Conservation (phyloP, 1,140 invertebrate genomes). For the Acromyrmex echinatior region DNA sequence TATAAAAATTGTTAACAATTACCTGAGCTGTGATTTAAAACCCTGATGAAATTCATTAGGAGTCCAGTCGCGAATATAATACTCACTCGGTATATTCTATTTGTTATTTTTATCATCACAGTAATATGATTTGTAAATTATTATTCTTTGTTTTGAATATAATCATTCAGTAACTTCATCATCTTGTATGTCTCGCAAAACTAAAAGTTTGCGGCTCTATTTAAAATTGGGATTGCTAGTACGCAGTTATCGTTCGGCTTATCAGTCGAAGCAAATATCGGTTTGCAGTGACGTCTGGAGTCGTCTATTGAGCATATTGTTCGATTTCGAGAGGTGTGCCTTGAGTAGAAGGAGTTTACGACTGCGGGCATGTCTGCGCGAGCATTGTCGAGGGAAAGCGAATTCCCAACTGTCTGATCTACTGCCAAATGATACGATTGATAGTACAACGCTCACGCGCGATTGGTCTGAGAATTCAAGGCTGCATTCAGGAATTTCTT, state of each 20-base stretch:
- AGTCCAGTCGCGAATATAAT: neutral
- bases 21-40: neutral
- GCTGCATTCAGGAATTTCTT: too few relatives aligned
- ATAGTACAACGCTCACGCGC: neutral
- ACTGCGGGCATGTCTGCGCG: neutral
- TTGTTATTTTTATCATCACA: neutral
- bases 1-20: neutral
- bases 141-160: neutral
- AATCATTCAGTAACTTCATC: neutral
- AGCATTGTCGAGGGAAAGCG: neutral
- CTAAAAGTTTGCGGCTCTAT: neutral
- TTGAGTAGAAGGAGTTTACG: slow-evolving; percentile 21
- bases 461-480: neutral
- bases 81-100: neutral
- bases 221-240: slow-evolving; percentile 15
- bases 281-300: slow-evolving; percentile 42
- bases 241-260: slow-evolving; percentile 67
- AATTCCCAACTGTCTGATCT: neutral
- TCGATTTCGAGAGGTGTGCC: slow-evolving; percentile 55
- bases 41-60: neutral
- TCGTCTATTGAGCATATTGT: slow-evolving; percentile 47
- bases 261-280: slow-evolving; percentile 69
- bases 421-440: slow-evolving; percentile 7
- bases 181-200: neutral
- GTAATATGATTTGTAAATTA: neutral